Evolutionary conservation across 2,888 invertebrate genomes (phyloP), one percentile per base, ranked within the genome.

Genomic region (Agrilus mali): DNA sequence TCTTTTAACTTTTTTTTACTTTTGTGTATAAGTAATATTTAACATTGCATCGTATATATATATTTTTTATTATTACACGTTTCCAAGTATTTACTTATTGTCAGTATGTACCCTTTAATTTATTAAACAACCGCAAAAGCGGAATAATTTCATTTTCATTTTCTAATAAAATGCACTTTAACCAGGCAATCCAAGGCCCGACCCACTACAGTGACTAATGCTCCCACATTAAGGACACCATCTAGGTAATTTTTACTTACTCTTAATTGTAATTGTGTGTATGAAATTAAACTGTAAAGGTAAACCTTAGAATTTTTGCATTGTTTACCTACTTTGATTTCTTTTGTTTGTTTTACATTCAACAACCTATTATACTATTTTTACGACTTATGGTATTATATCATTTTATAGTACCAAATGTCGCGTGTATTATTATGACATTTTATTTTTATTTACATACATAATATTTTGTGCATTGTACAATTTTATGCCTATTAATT

Each of bases 151-250:
- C 27, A 27, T 27, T 27, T 27, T 10, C 27, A 27, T 27, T 27
- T 27, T 27, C 10, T 27, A 27, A 27, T 10, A 53, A 48, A 41
- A 43, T 47, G 61, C 62, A 62, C 63, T 65, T 62, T 58, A 56
- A 58, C 53, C 56, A 67, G 66, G 66, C 61, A 61, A 54, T 57
- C 61, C 55, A 65, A 65, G 60, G 60, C 64, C 49, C 59, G 61
- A 51, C 60, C 62, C 54, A 61, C 63, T 56, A 63, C 66, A 49
- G 63, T 64, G 54, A 61, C 63, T 62, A 63, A 63, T 51, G 67
- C 65, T 54, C 66, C 67, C 52, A 63, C 58, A 46, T 56, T 67
- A 54, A 56, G 67, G 64, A 66, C 67, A 43, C 63, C 66, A 49
- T 63, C 66, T 65, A 67, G 67, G 67, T 67, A 67, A 66, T 53